Conservation (phyloP, 2,113 vertebrate genomes). For the Leptosomus discolor region DNA sequence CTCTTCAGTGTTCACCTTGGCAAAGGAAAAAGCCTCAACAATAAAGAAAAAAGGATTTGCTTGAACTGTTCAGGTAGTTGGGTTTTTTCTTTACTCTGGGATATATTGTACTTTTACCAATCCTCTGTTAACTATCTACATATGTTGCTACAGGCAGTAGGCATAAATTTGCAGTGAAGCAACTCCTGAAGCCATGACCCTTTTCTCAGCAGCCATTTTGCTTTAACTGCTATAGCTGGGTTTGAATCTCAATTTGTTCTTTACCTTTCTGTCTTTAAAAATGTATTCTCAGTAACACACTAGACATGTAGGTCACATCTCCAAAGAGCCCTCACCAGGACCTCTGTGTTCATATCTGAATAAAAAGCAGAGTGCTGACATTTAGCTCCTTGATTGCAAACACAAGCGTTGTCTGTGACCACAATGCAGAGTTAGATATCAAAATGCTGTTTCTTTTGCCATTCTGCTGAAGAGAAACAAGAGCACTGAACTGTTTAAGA, state of each 20-base stretch:
- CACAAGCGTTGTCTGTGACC: not conserved
- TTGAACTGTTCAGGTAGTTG: fast-evolving
- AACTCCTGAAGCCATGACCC: not conserved
- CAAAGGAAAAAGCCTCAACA: not conserved
- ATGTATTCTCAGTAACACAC: not conserved
- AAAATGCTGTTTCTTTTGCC: not conserved
- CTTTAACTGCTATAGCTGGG: not conserved
- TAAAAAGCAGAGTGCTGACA: constrained; percentile 34
- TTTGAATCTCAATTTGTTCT: constrained; percentile 19
- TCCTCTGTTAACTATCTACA: not conserved
- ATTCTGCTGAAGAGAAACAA: not conserved
- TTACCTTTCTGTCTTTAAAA: constrained; percentile 22
- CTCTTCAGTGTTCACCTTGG: not conserved
- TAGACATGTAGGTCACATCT: constrained; percentile 24
- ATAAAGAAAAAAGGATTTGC: not conserved
- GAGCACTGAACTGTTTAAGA: not conserved
- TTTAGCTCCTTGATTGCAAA: constrained; percentile 35
- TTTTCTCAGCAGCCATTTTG: not conserved
- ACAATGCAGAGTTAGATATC: not conserved
- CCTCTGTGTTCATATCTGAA: constrained; percentile 5
- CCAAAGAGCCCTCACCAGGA: not conserved
- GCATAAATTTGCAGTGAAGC: not conserved
- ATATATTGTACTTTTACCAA: not conserved
- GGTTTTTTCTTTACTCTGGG: not conserved
- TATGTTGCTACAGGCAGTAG: not conserved